Evolutionary conservation across 2,797 vertebrate genomes (phyloP).

Genomic region (Botia kubotai): DNA sequence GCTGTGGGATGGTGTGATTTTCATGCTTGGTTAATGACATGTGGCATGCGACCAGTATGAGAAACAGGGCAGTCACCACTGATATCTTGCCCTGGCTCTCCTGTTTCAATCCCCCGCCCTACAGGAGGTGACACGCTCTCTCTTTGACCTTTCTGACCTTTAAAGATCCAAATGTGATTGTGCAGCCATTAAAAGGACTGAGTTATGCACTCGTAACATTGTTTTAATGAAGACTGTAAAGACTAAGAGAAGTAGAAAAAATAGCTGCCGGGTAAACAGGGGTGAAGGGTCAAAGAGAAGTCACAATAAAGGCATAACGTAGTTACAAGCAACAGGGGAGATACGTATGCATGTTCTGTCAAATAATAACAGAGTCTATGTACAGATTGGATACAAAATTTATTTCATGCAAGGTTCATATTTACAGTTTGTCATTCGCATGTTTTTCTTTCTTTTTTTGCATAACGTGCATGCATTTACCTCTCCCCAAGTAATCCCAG

Average conservation of each 20-base stretch:
- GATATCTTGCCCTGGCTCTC: conserved; percentile 48
- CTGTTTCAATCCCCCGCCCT: conserved; percentile 65
- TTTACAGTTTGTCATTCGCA: conserved; percentile 82
- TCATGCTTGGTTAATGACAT: conserved; percentile 38
- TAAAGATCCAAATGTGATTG: conserved; percentile 25
- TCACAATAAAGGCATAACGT: conserved; percentile 46
- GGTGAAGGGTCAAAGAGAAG: conserved; percentile 70
- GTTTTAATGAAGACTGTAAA: background rate
- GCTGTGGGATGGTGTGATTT: background rate
- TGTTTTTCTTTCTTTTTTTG: conserved; percentile 90
- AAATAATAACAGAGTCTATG: conserved; percentile 84
- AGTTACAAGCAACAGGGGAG: conserved; percentile 54
- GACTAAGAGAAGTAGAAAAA: background rate
- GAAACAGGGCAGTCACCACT: conserved; percentile 55
- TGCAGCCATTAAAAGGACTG: conserved; percentile 14
- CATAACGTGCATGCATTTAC: conserved; percentile 99
- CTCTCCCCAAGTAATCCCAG: conserved; percentile 90
- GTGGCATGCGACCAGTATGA: conserved; percentile 27
- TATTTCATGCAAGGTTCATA: conserved; percentile 98
- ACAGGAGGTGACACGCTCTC: conserved; percentile 54
- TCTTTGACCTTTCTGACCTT: conserved; percentile 68
- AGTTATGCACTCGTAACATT: conserved; percentile 12
- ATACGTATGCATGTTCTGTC: conserved; percentile 76
- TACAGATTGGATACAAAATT: conserved; percentile 93
- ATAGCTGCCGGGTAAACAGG: conserved; percentile 12